Base-by-base conservation (phyloP, 2,113 vertebrate species). In the Oceanites oceanicus region DNA sequence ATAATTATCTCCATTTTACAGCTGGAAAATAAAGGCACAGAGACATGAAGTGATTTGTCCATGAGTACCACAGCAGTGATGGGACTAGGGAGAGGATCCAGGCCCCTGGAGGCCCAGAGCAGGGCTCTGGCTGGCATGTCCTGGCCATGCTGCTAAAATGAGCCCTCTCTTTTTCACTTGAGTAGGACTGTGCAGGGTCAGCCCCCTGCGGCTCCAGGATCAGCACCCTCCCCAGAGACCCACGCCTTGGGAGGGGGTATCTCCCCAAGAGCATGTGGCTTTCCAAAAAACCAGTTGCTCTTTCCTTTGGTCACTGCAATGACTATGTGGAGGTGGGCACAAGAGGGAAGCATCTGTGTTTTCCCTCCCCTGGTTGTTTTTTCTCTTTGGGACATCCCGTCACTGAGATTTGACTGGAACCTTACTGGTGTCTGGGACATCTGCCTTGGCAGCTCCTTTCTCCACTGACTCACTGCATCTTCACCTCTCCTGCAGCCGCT, bases 321-420 rank as follows among this genome's bases (percentile, higher is more conserved):
- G 2, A 17, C 29, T 38, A 44, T 0, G 0, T 20, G 29, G 52
- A 49, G 27, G 17, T 71, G 56, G 23, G 27, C 0, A 4, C 36
- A 44, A 55, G 66, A 85, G 27, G n/a, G 30, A 89, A 55, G n/a
- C 1, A 1, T 30, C 44, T 78, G 7, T 40, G 30, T 42, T 62
- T 49, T 84, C 15, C 26, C 15, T 49, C 32, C 4, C 3, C 15
- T 11, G 7, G 19, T 32, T 61, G 27, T 17, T n/a, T 90, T 81
- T 72, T 36, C 26, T 36, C 4, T 77, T 68, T 45, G 52, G 45
- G 58, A 77, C 76, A 52, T 42, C 22, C 44, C 4, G 0, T n/a
- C 34, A 11, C n/a, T 17, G 49, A 49, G 30, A 42, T 68, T 49
- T 90, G 66, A 16, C 77, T 87, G 44, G 50, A 87, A 49, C 30